These are phyloP conservation scores for Rhyzopertha dominica DNA, from an alignment of 1,140 invertebrate species.

Conservation along the genomic window DNA sequence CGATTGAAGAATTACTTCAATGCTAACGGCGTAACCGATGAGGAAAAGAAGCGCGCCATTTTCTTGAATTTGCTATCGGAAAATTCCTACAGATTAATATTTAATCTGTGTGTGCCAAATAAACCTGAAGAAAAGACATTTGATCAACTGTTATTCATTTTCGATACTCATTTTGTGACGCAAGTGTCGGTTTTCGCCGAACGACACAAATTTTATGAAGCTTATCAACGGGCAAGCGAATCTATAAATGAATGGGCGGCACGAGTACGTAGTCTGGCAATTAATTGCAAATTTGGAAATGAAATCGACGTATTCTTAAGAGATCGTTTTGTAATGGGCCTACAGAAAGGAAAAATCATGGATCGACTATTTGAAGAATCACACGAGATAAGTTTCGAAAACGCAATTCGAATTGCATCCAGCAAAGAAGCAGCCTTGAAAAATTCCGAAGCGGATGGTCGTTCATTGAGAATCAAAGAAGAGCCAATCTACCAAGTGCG, in stretches of 20 bases:
- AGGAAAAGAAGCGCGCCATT: constrained; percentile 1
- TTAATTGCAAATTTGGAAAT: constrained; percentile 8
- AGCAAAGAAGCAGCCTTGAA: no score
- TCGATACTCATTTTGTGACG: not conserved
- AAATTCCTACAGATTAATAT: constrained; percentile 8
- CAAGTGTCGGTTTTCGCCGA: constrained; percentile 1
- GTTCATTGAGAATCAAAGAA: no score
- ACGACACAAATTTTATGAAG: not conserved
- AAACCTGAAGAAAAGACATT: no score
- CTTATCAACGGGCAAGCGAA: no score
- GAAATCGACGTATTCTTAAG: not conserved
- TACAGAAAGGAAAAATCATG: constrained; percentile 3
- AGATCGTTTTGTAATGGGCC: constrained; percentile 9
- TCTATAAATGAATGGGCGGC: constrained; percentile 12
- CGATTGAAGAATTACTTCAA: constrained; percentile 7
- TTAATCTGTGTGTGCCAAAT: constrained; percentile 4
- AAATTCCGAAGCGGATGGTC: no score
- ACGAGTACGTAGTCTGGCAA: constrained; percentile 4
- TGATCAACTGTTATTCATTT: not conserved
- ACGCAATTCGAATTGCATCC: no score
- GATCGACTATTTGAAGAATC: constrained; percentile 13
- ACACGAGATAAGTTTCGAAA: no score
- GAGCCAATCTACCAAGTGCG: no score
- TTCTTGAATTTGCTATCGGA: constrained; percentile 7
- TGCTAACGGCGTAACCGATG: constrained; percentile 4